Evolutionary conservation across 1,140 invertebrate genomes (phyloP).

Genomic region (Heliconius eleuchia): DNA sequence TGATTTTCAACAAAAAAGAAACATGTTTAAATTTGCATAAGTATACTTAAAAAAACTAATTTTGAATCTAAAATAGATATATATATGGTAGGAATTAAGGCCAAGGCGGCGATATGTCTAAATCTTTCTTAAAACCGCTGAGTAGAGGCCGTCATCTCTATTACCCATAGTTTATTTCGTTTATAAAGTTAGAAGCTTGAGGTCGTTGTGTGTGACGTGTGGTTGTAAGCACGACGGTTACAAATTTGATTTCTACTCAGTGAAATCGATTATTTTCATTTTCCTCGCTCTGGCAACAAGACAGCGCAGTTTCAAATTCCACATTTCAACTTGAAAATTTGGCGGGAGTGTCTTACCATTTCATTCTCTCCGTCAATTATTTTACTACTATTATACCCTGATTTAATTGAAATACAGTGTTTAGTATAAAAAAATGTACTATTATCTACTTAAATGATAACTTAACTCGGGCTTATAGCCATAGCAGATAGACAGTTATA

Average conservation of each 20-base stretch:
- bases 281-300: too few species aligned
- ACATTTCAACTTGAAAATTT: too few species aligned
- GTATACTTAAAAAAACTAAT: conserved; percentile 10
- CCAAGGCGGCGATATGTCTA: conserved; percentile 12
- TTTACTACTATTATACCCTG: not conserved
- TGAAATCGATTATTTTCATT: too few species aligned
- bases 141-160: not conserved
- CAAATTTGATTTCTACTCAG: not conserved
- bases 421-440: too few species aligned
- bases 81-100: conserved; percentile 11
- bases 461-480: too few species aligned
- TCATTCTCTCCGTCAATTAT: not conserved
- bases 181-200: not conserved
- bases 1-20: conserved; percentile 3
- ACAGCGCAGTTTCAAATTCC: too few species aligned
- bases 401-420: too few species aligned
- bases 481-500: too few species aligned
- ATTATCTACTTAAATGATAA: too few species aligned
- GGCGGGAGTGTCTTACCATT: too few species aligned
- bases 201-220: not conserved
- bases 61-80: not conserved
- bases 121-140: not conserved
- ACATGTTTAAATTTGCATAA: conserved; percentile 5
- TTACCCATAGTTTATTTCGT: not conserved
- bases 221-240: not conserved